Percentiles rank a stretch among this genome's conserved stretches.
Evolutionary conservation across 1,140 invertebrate genomes (phyloP).

Genomic region (Sycophaga agraensis): DNA sequence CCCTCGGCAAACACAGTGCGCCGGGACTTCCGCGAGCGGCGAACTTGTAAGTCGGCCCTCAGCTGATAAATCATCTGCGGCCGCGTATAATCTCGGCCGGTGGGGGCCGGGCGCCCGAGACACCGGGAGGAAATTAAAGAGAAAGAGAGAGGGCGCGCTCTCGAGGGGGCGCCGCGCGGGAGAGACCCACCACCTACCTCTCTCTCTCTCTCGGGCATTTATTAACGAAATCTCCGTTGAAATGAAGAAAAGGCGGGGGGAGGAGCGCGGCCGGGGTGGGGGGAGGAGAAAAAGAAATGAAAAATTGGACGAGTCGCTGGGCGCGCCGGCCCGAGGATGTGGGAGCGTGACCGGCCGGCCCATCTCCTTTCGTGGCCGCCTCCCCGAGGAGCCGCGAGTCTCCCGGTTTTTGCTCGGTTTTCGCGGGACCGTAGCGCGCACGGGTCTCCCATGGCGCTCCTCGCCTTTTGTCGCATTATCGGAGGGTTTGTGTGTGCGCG

Average conservation of each 20-base stretch:
- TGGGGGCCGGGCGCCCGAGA: too few species aligned
- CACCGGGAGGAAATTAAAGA: conserved; percentile 41
- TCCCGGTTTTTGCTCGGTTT: too few species aligned
- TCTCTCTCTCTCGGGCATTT: conserved; percentile 23
- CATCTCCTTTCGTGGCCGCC: too few species aligned
- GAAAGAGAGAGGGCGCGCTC: conserved; percentile 26
- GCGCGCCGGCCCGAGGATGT: conserved; percentile 35
- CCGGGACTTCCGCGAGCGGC: not conserved
- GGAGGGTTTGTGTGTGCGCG: too few species aligned
- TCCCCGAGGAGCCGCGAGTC: too few species aligned
- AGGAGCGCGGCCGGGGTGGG: conserved; percentile 26
- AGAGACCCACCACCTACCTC: too few species aligned
- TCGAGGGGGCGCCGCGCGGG: conserved; percentile 2
- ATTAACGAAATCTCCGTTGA: conserved; percentile 30
- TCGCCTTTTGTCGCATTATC: too few species aligned
- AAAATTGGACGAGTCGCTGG: not conserved
- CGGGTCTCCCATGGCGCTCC: too few species aligned
- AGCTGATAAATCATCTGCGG: conserved; percentile 29
- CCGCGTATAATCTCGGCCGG: conserved; percentile 24
- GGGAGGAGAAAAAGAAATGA: conserved; percentile 9
- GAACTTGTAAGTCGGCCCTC: too few species aligned
- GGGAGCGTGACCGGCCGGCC: conserved; percentile 19
- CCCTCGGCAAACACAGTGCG: not conserved
- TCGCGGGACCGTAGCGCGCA: too few species aligned
- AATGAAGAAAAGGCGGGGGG: conserved; percentile 30